Evolutionary conservation across 2,113 vertebrate species (phyloP).

Genomic region (Onychorhynchus coronatus): DNA sequence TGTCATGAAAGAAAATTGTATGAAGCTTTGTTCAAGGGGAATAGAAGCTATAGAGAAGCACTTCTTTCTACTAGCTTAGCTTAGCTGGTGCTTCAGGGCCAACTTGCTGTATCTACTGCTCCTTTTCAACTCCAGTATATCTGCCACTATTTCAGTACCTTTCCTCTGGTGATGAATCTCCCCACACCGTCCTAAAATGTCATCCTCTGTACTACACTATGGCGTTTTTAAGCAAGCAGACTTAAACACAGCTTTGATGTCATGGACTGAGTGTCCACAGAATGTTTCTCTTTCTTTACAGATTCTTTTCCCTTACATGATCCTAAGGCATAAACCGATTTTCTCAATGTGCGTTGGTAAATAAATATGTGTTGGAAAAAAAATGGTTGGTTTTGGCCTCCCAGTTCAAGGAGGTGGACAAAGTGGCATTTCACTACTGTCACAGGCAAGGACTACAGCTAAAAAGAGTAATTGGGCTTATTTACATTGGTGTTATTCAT

Average conservation of each 20-base stretch:
- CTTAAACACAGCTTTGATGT: background rate
- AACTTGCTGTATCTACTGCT: background rate
- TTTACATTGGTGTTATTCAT: background rate
- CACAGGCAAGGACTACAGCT: background rate
- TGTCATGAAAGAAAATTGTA: background rate
- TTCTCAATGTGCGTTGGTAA: background rate
- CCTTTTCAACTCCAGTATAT: background rate
- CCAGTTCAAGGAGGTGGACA: background rate
- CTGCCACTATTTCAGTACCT: background rate
- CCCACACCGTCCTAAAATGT: rapidly evolving
- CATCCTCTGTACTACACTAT: background rate
- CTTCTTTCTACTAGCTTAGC: background rate
- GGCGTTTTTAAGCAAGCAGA: background rate
- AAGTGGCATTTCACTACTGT: background rate
- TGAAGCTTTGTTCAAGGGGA: background rate
- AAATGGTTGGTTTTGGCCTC: background rate
- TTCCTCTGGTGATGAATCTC: background rate
- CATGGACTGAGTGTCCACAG: background rate
- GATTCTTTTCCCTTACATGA: background rate
- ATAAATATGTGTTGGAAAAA: background rate
- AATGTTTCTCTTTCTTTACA: background rate
- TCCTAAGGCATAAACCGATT: background rate
- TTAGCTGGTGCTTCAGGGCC: background rate
- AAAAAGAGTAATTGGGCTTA: background rate
- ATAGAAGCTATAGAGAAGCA: background rate